Evolutionary conservation across 1,140 invertebrate species (phyloP).

Genomic region (Cardiocondyla obscurior): DNA sequence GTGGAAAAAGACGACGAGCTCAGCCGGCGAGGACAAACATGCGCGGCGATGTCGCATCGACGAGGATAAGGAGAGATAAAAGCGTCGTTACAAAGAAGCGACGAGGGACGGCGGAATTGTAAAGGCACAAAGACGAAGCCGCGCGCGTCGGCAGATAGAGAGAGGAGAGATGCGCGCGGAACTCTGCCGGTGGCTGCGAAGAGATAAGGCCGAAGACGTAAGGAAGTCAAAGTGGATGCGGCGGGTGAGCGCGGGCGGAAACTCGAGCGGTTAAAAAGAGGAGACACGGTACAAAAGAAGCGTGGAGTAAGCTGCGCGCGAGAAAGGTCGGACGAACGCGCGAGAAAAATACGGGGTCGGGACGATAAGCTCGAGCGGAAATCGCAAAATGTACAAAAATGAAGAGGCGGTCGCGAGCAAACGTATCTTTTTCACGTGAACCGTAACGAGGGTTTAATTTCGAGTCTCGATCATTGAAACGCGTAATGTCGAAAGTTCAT

Average conservation of each 20-base stretch:
- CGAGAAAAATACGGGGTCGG: background rate
- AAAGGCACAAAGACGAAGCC: background rate
- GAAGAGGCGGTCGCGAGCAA: background rate
- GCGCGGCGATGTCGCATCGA: background rate
- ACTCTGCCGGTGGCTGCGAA: background rate
- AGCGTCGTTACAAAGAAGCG: constrained; percentile 3
- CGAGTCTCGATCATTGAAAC: background rate
- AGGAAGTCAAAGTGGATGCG: background rate
- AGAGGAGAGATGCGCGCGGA: background rate
- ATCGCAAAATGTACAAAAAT: background rate
- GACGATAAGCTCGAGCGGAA: background rate
- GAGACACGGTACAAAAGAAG: background rate
- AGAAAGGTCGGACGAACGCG: background rate
- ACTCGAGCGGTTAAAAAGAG: background rate
- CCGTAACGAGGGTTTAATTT: background rate
- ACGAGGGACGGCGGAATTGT: background rate
- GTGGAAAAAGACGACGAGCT: background rate
- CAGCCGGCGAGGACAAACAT: background rate
- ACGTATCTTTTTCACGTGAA: background rate
- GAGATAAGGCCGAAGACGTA: constrained; percentile 7
- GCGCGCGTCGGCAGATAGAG: background rate
- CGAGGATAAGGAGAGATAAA: constrained; percentile 31
- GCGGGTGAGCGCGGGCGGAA: background rate
- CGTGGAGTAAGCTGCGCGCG: background rate
- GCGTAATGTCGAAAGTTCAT: background rate